Evolutionary conservation across 2,797 vertebrate species (phyloP), one percentile per base, ranked within the genome.

Genomic region (Rhinella marina): DNA sequence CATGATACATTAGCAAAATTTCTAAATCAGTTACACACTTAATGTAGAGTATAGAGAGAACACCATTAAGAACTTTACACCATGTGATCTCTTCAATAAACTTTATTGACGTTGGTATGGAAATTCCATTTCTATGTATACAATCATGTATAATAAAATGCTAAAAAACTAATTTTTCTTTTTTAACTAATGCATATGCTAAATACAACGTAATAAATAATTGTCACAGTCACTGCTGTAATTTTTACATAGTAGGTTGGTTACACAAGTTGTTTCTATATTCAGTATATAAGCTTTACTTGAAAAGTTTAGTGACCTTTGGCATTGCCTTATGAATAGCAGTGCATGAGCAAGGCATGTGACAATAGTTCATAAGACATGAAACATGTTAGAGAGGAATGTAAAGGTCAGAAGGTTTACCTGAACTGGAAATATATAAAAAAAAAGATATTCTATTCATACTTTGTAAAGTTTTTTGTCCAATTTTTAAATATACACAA

Each of bases 291-390:
- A 48, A 75, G 17, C 32, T 62, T n/a, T 54, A 19, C 27, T 77
- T 48, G 29, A 59, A 72, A 79, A 48, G 84, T 84, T 41, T 79
- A 66, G 84, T 92, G n/a, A 81, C 82, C 92, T 92, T 92, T 90
- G 80, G 76, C 82, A 82, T 50, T 72, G 64, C 82, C 77, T 82
- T 91, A 87, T 91, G 90, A 82, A 89, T 90, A 13, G 82, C 89
- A 89, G 48, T 48, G 12, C 75, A 83, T 79, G 64, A 54, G 64
- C 54, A 73, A 89, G 70, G 32, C 88, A 89, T 89, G 88, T 86
- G 88, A 86, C 81, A 89, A 80, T 62, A 79, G 70, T 72, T 86
- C 64, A 78, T 62, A 23, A 54, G 56, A 50, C 54, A 64, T 50
- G 23, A 81, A 59, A 52, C 14, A 48, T 41, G 12, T 56, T 73